phyloP scores from a whole-genome alignment of 1,140 invertebrate genomes.

The Ooceraea biroi region DNA sequence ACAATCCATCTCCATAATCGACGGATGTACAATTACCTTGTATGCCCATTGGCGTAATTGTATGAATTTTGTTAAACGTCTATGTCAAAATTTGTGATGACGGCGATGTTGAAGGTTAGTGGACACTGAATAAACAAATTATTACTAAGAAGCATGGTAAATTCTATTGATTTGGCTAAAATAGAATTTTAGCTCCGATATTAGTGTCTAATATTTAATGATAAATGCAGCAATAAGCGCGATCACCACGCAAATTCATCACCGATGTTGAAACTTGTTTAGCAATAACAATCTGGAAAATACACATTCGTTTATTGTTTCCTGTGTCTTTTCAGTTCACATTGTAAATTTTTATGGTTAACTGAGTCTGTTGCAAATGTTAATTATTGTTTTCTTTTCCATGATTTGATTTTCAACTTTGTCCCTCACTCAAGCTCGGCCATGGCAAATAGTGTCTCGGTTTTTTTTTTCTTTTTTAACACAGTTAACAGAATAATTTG shows the following conservation, averaged over 20 bases:
- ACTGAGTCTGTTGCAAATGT: background rate
- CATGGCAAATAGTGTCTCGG: no score
- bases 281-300: background rate
- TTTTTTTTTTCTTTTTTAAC: background rate
- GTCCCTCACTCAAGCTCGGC: no score
- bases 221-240: background rate
- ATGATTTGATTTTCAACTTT: conserved; percentile 3
- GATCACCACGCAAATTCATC: background rate
- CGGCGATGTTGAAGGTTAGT: conserved; percentile 83
- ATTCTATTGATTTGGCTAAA: background rate
- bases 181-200: background rate
- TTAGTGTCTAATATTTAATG: background rate
- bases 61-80: conserved; percentile 43
- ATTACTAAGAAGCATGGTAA: conserved; percentile 17
- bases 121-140: conserved; percentile 75
- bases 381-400: background rate
- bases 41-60: conserved; percentile 62
- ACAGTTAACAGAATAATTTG: background rate
- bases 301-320: background rate
- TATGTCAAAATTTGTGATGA: conserved; percentile 82
- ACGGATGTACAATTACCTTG: background rate
- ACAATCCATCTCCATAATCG: background rate
- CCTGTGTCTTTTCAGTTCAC: background rate
- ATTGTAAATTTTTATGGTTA: background rate
- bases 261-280: background rate